Base-by-base conservation (phyloP, 2,888 invertebrate genomes). In the Stegana nigrithorax region DNA sequence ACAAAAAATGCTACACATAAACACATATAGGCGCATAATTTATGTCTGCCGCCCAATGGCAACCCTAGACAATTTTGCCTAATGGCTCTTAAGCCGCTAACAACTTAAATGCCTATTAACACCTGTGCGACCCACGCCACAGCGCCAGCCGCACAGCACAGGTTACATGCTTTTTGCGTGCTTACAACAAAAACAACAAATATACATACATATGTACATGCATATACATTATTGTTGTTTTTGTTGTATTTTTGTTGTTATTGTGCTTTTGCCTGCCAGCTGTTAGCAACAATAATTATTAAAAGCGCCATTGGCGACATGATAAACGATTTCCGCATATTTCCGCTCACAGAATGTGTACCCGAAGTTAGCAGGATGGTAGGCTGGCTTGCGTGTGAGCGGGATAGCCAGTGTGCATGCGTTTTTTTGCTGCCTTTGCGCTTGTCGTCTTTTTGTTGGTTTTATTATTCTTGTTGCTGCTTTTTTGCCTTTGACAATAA, bases 281-380 rank as follows among this genome's bases (percentile, higher is more conserved):
- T 47, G 59, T 59, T 59, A 32, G 36, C 59, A 50, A 50, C 59
- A 47, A 59, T 50, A 42, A 57, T 42, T 42, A 57, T 79, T 71
- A 77, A 77, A 75, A 75, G 32, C 53, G 75, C 78, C 78, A 75
- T 79, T 75, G 75, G 80, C 76, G 76, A 78, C 80, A 78, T 76
- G 76, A 76, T 76, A 78, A 80, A 76, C 80, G 80, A 75, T 76
- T 76, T 76, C 75, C 80, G 75, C 80, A 72, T 75, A 72, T 75
- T 75, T 75, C 75, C 73, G 73, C 58, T 55, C 8, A 25, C n/a
- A 14, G 44, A 4, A 2, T 45, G 45, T 12, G 39, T 39, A 17
- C 39, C 39, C n/a, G n/a, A 5, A 39, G n/a, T 39, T 39, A 29
- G 10, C 29, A 29, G 29, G 10, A 4, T 47, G 23, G 8, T 23